Evolutionary conservation across 2,797 vertebrate species (phyloP), one percentile per base, ranked within the genome.

Genomic region (Chelmon rostratus): DNA sequence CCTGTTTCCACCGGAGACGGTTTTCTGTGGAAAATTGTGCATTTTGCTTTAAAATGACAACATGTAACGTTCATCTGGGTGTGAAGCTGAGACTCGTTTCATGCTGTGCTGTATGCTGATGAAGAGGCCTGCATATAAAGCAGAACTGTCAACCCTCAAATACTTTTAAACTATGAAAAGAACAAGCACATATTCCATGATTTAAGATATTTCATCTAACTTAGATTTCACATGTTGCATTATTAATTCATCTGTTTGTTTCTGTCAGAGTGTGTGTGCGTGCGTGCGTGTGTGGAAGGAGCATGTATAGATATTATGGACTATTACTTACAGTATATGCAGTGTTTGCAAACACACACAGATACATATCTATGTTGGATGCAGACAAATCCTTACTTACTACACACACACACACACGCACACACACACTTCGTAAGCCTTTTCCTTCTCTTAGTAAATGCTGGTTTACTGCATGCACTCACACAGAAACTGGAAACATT

Each of bases 51-150:
- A 21, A 50, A 63, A 4, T 8, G 3, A 28, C 8, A 12, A 25
- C n/a, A 38, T 25, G 23, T 52, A 44, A 23, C 18, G 18, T 31
- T 62, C 25, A 21, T 25, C 49, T 61, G 42, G 28, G 8, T 31
- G 35, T 35, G 13, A 46, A 56, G 37, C 40, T 33, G 46, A 25
- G 25, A 49, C 11, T 18, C n/a, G n/a, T 5, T 37, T 64, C 47
- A 23, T n/a, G 19, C 31, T 47, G 42, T 16, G 42, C 58, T 59
- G n/a, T 23, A 19, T 70, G 31, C 50, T 42, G 33, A 79, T 71
- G 74, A 13, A 4, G 6, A 71, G 3, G 5, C 16, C 13, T n/a
- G 37, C 16, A 13, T 10, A 46, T 13, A 7, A 12, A 0, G 35
- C 8, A 38, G 13, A 25, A 28, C 25, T 25, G 25, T 9, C 57